A percentile compares a stretch with the other conserved stretches of the same genome.
Evolutionary conservation across 2,888 invertebrate species (phyloP).

Genomic region (Dilophus febrilis): DNA sequence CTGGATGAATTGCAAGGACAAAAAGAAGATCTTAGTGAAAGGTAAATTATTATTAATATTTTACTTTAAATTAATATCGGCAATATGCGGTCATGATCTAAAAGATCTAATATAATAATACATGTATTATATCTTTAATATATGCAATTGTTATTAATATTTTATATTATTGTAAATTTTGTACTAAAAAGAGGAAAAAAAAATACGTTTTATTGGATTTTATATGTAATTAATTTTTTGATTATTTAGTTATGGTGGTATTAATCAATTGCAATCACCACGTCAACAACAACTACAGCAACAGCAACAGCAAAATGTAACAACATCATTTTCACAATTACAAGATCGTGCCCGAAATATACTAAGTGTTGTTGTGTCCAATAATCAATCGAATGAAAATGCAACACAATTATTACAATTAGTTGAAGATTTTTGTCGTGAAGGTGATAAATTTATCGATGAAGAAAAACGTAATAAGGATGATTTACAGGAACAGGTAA

Average conservation of each 20-base stretch:
- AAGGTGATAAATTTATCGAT: constrained; percentile 43
- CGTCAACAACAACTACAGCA: constrained; percentile 11
- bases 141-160: background rate
- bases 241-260: constrained; percentile 7
- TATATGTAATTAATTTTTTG: background rate
- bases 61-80: background rate
- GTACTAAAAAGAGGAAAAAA: no score
- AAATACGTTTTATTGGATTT: no score
- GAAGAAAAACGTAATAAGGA: constrained; percentile 46
- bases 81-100: no score
- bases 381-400: constrained; percentile 24
- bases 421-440: constrained; percentile 42
- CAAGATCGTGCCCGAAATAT: constrained; percentile 27
- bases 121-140: background rate
- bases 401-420: constrained; percentile 33
- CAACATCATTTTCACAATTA: constrained; percentile 22
- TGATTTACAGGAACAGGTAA: constrained; percentile 60
- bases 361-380: constrained; percentile 18
- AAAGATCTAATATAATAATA: no score
- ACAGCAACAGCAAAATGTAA: background rate
- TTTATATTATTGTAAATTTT: no score
- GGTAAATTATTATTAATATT: constrained; percentile 22
- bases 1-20: constrained; percentile 29
- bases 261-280: constrained; percentile 18
- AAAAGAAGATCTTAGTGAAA: constrained; percentile 37